Base-by-base conservation (phyloP, 2,113 vertebrate species). In the Catagonus wagneri region DNA sequence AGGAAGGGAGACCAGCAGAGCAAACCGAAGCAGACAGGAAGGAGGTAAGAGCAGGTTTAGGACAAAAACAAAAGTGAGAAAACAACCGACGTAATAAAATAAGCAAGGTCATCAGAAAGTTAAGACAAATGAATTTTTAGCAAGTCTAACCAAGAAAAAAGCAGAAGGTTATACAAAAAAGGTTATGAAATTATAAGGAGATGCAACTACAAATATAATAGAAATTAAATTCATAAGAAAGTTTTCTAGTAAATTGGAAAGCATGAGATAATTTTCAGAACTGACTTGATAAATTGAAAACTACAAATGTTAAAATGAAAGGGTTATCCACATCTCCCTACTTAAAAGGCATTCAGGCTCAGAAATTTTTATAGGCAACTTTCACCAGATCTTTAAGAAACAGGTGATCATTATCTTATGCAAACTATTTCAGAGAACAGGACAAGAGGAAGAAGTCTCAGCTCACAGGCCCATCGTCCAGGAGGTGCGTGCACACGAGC, bases 401-500 rank as follows among this genome's bases (percentile, higher is more conserved):
- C 13, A 61, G 69, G 44, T n/a, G 69, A 61, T 34, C 13, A 23
- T 19, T n/a, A 23, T 75, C 20, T 25, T 10, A 63, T n/a, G 39
- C 27, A n/a, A 88, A 61, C 22, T 75, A 17, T 61, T 86, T 75
- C 85, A 25, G 29, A 50, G 85, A 75, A 44, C 4, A 74, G 36
- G 50, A 10, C n/a, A 72, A 17, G 56, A 56, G 50, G 50, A 54
- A 56, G 9, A n/a, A 60, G 56, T 8, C 36, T 25, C 29, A 44
- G 2, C 68, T 87, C 68, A 7, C 29, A 13, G 69, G 36, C 60
- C 36, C 36, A 7, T 29, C 0, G n/a, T 74, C 19, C 25, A 71
- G 32, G 32, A 14, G 22, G 16, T 25, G 4, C 7, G 16, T 10
- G 25, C 54, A 10, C 27, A 9, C 0, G 2, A 34, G 27, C 29